These are phyloP conservation scores for Metridium senile DNA, from an alignment of 92 coral and sea anemone species.

Conservation along the genomic window DNA sequence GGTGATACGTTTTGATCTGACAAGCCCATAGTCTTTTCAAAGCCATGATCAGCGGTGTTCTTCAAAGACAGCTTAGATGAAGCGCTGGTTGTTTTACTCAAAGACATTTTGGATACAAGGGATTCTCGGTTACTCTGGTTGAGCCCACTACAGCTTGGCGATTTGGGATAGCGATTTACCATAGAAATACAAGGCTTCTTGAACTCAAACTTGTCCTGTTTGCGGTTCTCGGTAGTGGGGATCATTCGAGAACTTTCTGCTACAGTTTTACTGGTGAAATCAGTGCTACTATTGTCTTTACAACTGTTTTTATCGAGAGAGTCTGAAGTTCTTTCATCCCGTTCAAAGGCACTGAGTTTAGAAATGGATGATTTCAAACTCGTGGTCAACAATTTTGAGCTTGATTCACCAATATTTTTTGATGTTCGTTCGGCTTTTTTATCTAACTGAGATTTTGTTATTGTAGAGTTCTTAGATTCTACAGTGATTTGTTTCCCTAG, in stretches of 20 bases:
- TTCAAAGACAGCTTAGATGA: constrained; percentile 8
- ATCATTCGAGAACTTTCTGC: background rate
- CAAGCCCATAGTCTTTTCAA: background rate
- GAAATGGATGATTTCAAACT: constrained; percentile 32
- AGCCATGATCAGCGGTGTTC: background rate
- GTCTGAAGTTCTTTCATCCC: background rate
- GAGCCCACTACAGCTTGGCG: background rate
- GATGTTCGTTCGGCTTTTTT: background rate
- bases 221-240: background rate
- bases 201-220: constrained; percentile 10
- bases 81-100: background rate
- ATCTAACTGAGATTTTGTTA: background rate
- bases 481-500: too few species aligned
- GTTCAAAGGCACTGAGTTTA: constrained; percentile 55
- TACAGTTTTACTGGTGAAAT: background rate
- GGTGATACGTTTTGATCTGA: too few species aligned
- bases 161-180: constrained; percentile 11
- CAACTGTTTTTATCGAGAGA: background rate
- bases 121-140: background rate
- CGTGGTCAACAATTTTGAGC: background rate
- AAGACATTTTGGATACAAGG: background rate
- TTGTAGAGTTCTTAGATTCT: background rate
- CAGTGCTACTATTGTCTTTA: background rate
- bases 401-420: background rate
- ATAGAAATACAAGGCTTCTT: constrained; percentile 11